Conservation (phyloP, 2,797 vertebrate genomes). For the Carapus acus region DNA sequence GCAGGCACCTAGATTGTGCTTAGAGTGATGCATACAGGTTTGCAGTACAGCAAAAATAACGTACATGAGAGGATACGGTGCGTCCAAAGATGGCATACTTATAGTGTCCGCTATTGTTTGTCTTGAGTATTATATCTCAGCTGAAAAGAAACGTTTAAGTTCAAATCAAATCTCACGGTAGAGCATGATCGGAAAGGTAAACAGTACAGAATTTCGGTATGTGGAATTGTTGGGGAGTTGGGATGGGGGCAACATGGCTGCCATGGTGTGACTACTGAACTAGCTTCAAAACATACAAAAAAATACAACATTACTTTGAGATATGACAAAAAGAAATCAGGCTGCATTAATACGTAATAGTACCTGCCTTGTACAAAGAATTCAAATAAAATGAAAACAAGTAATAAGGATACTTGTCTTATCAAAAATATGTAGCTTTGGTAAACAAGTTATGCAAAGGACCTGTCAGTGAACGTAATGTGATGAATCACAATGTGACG, state of each 20-base stretch:
- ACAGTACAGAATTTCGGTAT: conserved; percentile 41
- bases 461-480: conserved; percentile 66
- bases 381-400: conserved; percentile 76
- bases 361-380: conserved; percentile 71
- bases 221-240: conserved; percentile 50
- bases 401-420: conserved; percentile 76
- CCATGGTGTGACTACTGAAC: conserved; percentile 62
- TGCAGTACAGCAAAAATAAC: conserved; percentile 17
- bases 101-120: conserved; percentile 20
- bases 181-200: conserved; percentile 35
- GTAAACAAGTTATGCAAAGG: conserved; percentile 76
- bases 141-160: conserved; percentile 9
- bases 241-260: conserved; percentile 40
- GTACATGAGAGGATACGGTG: conserved; percentile 23
- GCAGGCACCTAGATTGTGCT: conserved; percentile 47
- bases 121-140: conserved; percentile 6
- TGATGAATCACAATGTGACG: conserved; percentile 57
- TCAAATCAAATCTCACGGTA: conserved; percentile 17
- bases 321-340: conserved; percentile 69
- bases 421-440: conserved; percentile 88
- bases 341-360: conserved; percentile 69
- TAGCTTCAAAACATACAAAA: conserved; percentile 65
- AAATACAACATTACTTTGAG: conserved; percentile 66
- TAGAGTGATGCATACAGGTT: conserved; percentile 25
- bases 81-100: conserved; percentile 20